Percentiles rank a stretch among this genome's conserved stretches.
phyloP scores from a whole-genome alignment of 2,113 vertebrate species.

The Psittacus erithacus region DNA sequence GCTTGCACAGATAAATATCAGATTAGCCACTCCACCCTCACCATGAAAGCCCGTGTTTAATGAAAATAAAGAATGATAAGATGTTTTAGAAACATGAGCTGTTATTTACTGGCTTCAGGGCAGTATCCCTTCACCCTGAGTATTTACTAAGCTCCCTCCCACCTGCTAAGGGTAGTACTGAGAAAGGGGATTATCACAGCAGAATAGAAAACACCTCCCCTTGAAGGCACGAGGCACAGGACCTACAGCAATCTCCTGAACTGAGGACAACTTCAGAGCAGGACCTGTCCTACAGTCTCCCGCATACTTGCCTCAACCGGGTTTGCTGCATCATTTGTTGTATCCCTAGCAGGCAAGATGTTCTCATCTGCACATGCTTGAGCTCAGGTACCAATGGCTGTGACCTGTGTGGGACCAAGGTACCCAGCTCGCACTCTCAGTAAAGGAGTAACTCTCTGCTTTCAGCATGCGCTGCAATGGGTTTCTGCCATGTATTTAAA shows the following conservation, averaged over 20 bases:
- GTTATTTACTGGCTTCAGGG: constrained; percentile 26
- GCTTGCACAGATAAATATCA: background rate
- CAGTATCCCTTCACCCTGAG: background rate
- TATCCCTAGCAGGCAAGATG: background rate
- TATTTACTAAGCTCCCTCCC: background rate
- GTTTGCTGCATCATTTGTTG: background rate
- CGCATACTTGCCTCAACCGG: background rate
- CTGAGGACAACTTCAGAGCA: background rate
- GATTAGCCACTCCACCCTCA: background rate
- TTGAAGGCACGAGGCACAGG: background rate
- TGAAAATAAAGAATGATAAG: background rate
- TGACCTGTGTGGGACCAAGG: background rate
- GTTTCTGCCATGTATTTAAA: background rate
- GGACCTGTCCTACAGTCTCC: fast-evolving
- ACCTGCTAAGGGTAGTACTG: background rate
- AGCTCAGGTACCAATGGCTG: fast-evolving
- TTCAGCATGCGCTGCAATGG: background rate
- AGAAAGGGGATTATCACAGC: background rate
- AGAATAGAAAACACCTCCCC: background rate
- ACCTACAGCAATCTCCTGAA: background rate
- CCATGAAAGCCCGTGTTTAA: background rate
- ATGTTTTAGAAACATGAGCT: background rate
- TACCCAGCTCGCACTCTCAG: background rate
- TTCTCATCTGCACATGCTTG: background rate
- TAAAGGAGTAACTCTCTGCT: background rate